Conservation (phyloP, 2,888 invertebrate species). For the Cosmia trapezina region DNA sequence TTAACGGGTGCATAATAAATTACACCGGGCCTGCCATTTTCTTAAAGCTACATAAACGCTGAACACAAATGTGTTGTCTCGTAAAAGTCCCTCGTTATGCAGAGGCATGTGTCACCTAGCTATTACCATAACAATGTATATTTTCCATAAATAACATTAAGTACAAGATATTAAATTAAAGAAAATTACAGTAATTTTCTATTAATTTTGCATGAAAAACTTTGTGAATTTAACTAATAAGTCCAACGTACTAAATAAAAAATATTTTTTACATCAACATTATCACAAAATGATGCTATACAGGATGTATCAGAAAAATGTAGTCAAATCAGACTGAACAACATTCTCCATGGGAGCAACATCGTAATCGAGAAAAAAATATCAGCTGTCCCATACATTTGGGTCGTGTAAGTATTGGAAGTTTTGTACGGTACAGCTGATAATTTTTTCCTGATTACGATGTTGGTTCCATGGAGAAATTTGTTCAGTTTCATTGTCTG, state of each 20-base stretch:
- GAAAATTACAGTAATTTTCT: background rate
- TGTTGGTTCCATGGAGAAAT: no score
- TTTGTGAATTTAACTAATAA: background rate
- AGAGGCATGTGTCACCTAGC: background rate
- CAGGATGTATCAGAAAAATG: no score
- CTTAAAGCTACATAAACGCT: background rate
- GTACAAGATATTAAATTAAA: background rate
- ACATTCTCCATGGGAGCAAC: no score
- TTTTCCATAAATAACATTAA: slow-evolving; percentile 6
- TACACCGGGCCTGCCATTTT: slow-evolving; percentile 4
- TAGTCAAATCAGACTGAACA: no score
- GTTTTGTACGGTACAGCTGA: no score
- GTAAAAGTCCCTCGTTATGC: slow-evolving; percentile 26
- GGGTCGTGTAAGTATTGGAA: no score
- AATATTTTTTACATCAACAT: background rate
- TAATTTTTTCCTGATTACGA: no score
- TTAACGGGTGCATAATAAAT: background rate
- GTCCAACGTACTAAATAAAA: background rate
- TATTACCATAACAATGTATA: slow-evolving; percentile 30
- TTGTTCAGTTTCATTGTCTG: no score
- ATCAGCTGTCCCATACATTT: no score
- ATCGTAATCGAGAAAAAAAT: no score
- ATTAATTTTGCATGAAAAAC: background rate
- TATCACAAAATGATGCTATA: background rate
- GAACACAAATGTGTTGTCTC: slow-evolving; percentile 7